These are phyloP conservation scores for Cepphus grylle DNA, from an alignment of 2,113 vertebrate species.

Conservation along the genomic window DNA sequence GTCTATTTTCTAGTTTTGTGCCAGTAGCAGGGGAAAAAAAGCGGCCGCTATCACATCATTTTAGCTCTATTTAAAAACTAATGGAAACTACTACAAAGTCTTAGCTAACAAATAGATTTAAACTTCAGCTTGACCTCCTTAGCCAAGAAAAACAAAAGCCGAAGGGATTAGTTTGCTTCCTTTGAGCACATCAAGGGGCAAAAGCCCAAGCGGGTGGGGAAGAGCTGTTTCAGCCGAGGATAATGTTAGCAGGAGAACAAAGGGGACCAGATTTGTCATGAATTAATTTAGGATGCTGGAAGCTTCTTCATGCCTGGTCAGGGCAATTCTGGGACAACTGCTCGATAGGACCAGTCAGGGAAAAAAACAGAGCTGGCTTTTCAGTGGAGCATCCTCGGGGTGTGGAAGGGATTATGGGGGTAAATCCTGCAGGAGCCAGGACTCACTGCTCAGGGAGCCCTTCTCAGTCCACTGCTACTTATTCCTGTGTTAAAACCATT, in stretches of 20 bases:
- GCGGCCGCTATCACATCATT: not conserved
- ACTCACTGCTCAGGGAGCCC: not conserved
- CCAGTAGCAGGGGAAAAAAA: not conserved
- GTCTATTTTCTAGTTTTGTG: not conserved
- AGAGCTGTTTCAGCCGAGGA: not conserved
- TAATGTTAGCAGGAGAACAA: not conserved
- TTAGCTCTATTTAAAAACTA: not conserved
- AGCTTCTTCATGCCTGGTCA: not conserved
- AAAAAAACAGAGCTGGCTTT: not conserved
- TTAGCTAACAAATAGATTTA: not conserved
- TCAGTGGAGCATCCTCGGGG: not conserved
- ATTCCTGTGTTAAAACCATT: not conserved
- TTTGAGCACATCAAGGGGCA: not conserved
- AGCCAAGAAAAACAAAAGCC: slow-evolving; percentile 15
- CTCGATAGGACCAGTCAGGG: not conserved
- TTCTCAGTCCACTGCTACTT: not conserved
- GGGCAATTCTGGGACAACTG: not conserved
- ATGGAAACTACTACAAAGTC: not conserved
- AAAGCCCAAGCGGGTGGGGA: not conserved
- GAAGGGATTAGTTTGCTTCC: not conserved
- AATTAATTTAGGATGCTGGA: not conserved
- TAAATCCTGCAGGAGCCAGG: not conserved
- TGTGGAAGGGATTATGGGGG: not conserved
- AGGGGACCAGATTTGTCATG: not conserved
- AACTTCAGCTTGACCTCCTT: slow-evolving; percentile 17